Evolutionary conservation across 2,113 vertebrate species (phyloP).

Genomic region (Actenoides lindsayi): DNA sequence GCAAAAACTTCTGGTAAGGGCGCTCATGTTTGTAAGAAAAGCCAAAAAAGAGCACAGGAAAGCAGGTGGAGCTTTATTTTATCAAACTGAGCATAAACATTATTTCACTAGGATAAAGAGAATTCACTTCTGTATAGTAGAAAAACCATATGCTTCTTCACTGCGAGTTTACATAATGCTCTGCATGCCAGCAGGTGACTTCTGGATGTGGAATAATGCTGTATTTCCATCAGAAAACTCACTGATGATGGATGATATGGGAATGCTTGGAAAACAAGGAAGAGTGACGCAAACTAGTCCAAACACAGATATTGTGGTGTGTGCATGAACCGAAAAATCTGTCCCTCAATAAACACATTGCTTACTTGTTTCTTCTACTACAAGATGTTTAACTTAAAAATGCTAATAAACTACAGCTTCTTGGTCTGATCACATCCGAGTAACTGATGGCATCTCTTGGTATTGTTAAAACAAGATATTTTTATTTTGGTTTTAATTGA

Average conservation of each 20-base stretch:
- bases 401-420: background rate
- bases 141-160: background rate
- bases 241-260: background rate
- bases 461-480: background rate
- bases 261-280: background rate
- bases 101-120: background rate
- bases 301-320: background rate
- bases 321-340: background rate
- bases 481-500: background rate
- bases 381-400: background rate
- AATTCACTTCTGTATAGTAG: background rate
- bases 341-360: background rate
- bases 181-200: background rate
- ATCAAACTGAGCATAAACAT: background rate
- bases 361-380: background rate
- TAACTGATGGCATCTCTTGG: background rate
- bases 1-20: background rate
- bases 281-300: background rate
- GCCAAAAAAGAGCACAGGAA: background rate
- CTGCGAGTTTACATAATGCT: background rate
- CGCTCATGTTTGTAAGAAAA: background rate
- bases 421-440: background rate
- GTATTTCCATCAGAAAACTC: background rate
- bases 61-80: background rate
- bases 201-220: background rate